Evolutionary conservation across 2,113 vertebrate species (phyloP), one percentile per base, ranked within the genome.

Genomic region (Dolichallabes microphthalmus): DNA sequence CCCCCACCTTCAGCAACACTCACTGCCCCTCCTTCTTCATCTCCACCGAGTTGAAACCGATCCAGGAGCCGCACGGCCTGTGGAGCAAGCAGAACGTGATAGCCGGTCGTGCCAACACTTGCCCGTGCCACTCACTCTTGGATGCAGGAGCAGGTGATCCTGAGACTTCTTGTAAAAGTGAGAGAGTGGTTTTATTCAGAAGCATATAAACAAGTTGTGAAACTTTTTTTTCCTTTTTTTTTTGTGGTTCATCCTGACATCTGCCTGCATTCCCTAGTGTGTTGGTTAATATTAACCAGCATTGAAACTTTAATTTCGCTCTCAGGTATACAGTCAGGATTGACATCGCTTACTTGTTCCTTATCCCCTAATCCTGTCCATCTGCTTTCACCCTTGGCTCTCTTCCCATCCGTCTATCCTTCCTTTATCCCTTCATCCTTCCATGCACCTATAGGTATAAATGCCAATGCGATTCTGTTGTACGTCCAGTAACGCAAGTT

Each of bases 61-160:
- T 89, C 83, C 77, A 78, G 86, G 39, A 78, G 73, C 82, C 30
- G 79, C 76, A 55, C 30, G 88, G 73, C 84, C 86, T 87, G 84
- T 87, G 32, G 76, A 87, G 86, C 82, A 80, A 85, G 86, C 88
- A 85, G 69, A 88, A 89, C 86, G 68, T 77, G 86, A 86, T 88
- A 86, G 84, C 86, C 64, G 30, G 35, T 68, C 71, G 63, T 81
- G 84, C 78, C 82, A 87, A 85, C 88, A 86, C 86, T 88, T 88
- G 88, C 86, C 86, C 64, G 84, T 89, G 90, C 88, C 88, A 86
- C 84, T 90, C 90, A 90, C 57, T 19, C 39, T 71, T 35, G 73
- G 83, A 85, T 81, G 85, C 64, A 82, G 66, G 82, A 69, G 82
- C 86, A 78, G 64, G 78, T 81, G 82, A 71, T 45, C 53, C 66